These are phyloP conservation scores for Bombyx huttoni DNA, from an alignment of 2,888 invertebrate genomes.

Conservation along the genomic window DNA sequence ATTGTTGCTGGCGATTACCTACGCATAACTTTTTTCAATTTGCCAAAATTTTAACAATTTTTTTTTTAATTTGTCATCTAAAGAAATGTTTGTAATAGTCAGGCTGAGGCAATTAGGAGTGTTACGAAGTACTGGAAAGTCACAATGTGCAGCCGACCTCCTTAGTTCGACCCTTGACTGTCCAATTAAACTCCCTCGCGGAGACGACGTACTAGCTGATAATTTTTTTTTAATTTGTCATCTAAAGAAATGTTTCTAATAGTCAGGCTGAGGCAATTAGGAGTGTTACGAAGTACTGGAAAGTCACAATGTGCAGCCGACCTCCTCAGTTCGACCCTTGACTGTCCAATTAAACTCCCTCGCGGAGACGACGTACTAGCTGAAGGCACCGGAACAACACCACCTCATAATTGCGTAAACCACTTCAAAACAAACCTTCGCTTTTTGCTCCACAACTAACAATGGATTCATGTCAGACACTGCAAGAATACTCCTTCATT, in stretches of 20 bases:
- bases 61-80: slow-evolving; percentile 14
- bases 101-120: slow-evolving; percentile 64
- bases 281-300: slow-evolving; percentile 42
- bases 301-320: slow-evolving; percentile 15
- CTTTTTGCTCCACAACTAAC: slow-evolving; percentile 57
- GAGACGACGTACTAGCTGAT: slow-evolving; percentile 22
- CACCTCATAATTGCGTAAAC: slow-evolving; percentile 61
- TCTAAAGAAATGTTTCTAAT: slow-evolving; percentile 49
- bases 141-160: slow-evolving; percentile 17
- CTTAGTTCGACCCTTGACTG: slow-evolving; percentile 30
- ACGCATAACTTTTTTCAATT: too few species aligned
- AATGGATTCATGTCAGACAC: slow-evolving; percentile 63
- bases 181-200: slow-evolving; percentile 60
- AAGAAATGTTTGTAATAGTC: slow-evolving; percentile 50
- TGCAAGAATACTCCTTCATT: slow-evolving; percentile 57
- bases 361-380: slow-evolving; percentile 24
- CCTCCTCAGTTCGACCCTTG: slow-evolving; percentile 25
- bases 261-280: slow-evolving; percentile 64
- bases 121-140: slow-evolving; percentile 32
- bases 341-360: slow-evolving; percentile 62
- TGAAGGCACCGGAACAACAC: slow-evolving; percentile 24
- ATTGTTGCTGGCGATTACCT: too few species aligned
- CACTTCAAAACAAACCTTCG: slow-evolving; percentile 59
- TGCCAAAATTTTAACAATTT: background rate
- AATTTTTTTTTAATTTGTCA: background rate